Evolutionary conservation across 2,113 vertebrate genomes (phyloP).

Genomic region (Poeciliopsis retropinna): DNA sequence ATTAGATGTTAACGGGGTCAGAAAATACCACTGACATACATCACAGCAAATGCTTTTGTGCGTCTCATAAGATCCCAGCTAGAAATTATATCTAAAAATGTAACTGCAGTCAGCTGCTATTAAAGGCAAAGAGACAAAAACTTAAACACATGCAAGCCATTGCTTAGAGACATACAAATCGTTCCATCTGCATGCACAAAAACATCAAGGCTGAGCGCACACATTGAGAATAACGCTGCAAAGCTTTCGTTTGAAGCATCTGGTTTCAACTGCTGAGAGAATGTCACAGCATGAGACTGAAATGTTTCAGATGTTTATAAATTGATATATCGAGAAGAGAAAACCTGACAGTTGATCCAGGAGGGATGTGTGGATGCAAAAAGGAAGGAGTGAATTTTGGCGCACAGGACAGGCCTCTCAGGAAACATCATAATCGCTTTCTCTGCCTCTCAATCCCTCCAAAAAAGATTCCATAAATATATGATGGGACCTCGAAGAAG

Average conservation of each 20-base stretch:
- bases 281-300: conserved; percentile 61
- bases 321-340: conserved; percentile 86
- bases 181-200: conserved; percentile 22
- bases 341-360: conserved; percentile 88
- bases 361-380: conserved; percentile 81
- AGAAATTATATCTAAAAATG: conserved; percentile 13
- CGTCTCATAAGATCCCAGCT: conserved; percentile 9
- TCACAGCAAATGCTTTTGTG: conserved; percentile 18
- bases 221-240: conserved; percentile 31
- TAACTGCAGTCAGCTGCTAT: conserved; percentile 15
- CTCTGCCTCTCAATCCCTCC: conserved; percentile 85
- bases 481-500: conserved; percentile 79
- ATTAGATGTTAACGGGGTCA: conserved; percentile 38
- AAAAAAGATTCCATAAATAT: conserved; percentile 89
- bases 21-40: conserved; percentile 19
- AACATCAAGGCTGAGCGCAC: conserved; percentile 26
- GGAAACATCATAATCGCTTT: conserved; percentile 87
- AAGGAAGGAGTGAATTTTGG: conserved; percentile 79
- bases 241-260: conserved; percentile 30
- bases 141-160: conserved; percentile 34
- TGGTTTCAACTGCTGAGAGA: conserved; percentile 54
- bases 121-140: conserved; percentile 20
- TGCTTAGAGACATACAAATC: conserved; percentile 6
- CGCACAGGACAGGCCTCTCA: conserved; percentile 82
- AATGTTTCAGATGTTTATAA: conserved; percentile 88